These are phyloP conservation scores for Aphis gossypii DNA, from an alignment of 1,140 invertebrate genomes.

Conservation along the genomic window DNA sequence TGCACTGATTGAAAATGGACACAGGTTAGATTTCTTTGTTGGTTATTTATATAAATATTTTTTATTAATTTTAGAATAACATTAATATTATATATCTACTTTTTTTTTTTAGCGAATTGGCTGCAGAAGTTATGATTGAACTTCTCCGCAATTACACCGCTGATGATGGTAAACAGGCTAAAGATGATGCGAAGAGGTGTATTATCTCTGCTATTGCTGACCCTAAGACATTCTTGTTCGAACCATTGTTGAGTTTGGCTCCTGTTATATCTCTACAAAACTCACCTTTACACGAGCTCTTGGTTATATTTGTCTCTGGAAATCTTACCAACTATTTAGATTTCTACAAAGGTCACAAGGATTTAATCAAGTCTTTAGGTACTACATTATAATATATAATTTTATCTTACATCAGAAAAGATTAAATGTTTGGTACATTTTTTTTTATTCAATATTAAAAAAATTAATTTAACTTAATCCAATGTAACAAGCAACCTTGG, in stretches of 20 bases:
- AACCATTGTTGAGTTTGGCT: conserved; percentile 90
- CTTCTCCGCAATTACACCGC: conserved; percentile 93
- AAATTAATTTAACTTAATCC: too few species aligned
- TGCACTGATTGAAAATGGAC: conserved; percentile 77
- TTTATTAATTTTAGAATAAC: not conserved
- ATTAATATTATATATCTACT: not conserved
- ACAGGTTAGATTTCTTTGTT: conserved; percentile 66
- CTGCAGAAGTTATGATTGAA: conserved; percentile 96
- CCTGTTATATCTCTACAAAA: conserved; percentile 95
- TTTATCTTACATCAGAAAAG: not conserved
- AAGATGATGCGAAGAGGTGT: conserved; percentile 95
- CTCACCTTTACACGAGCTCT: conserved; percentile 91
- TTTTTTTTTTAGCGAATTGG: conserved; percentile 77
- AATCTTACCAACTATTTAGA: conserved; percentile 87
- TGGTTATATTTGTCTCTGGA: conserved; percentile 95
- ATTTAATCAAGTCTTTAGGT: conserved; percentile 89
- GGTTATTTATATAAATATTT: not conserved
- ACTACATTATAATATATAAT: conserved; percentile 61
- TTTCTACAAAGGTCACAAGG: conserved; percentile 92
- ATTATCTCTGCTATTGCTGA: conserved; percentile 94
- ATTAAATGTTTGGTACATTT: not conserved
- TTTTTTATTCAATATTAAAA: too few species aligned
- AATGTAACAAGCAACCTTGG: too few species aligned
- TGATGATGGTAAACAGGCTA: conserved; percentile 94
- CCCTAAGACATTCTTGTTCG: conserved; percentile 92